A percentile compares a stretch with the other conserved stretches of the same genome.
Conservation (phyloP, 2,113 vertebrate genomes). For the Cairina moschata region DNA sequence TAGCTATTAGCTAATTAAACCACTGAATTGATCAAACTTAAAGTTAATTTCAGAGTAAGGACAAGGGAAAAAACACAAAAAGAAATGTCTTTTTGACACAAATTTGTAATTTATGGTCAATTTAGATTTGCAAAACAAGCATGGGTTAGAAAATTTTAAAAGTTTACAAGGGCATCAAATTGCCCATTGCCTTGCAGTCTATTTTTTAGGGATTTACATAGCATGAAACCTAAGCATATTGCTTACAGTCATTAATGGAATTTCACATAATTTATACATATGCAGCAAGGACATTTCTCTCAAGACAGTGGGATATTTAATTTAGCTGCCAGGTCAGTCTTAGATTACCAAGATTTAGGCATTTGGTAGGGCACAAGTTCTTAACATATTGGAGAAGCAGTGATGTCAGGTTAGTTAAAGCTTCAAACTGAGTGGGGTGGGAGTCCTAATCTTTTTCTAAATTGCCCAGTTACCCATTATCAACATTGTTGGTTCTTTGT, state of each 20-base stretch:
- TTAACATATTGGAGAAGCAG: not conserved
- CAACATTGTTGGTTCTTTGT: not conserved
- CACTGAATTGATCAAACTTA: not conserved
- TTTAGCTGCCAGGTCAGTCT: not conserved
- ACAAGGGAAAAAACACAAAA: not conserved
- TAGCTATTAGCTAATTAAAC: not conserved
- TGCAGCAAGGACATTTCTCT: not conserved
- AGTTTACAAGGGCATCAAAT: not conserved
- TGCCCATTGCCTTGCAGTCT: not conserved
- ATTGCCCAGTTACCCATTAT: not conserved
- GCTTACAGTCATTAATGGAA: not conserved
- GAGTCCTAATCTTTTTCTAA: not conserved
- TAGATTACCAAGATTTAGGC: not conserved
- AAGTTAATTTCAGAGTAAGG: not conserved
- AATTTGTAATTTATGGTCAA: not conserved
- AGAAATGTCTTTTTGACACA: not conserved
- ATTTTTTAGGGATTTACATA: not conserved
- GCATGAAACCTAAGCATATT: conserved; percentile 1
- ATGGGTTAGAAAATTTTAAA: not conserved
- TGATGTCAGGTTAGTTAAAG: not conserved
- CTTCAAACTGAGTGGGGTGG: not conserved
- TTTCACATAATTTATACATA: not conserved
- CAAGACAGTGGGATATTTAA: not conserved
- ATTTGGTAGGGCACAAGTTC: not conserved
- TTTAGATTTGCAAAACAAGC: not conserved